A percentile compares a stretch with the other conserved stretches of the same genome.
Evolutionary conservation across 1,140 invertebrate species (phyloP).

Genomic region (Tenebrio molitor): DNA sequence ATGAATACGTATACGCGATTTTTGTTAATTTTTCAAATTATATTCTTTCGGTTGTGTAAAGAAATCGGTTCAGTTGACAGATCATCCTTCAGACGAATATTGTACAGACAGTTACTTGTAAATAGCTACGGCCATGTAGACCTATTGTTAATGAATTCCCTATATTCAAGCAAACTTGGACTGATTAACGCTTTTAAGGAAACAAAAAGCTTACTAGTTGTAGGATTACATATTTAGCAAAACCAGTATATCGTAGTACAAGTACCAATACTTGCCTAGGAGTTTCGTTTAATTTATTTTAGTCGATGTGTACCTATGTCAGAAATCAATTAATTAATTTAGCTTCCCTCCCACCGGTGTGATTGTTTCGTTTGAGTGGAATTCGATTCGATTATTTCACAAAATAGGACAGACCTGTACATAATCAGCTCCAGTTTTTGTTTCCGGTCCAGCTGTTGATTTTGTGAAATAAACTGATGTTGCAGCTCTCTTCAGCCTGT

Average conservation of each 20-base stretch:
- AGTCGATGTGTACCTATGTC: slow-evolving; percentile 34
- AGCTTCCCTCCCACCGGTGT: slow-evolving; percentile 38
- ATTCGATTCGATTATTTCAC: slow-evolving; percentile 39
- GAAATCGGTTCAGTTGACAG: slow-evolving; percentile 19
- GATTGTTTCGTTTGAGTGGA: slow-evolving; percentile 38
- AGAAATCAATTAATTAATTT: slow-evolving; percentile 38
- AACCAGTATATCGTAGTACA: slow-evolving; percentile 55
- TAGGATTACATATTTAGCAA: slow-evolving; percentile 41
- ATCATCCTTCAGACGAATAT: slow-evolving; percentile 47
- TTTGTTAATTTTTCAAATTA: slow-evolving; percentile 46
- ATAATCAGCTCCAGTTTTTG: too few species aligned
- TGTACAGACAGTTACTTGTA: slow-evolving; percentile 57
- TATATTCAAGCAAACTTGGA: slow-evolving; percentile 57
- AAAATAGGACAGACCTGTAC: slow-evolving; percentile 43
- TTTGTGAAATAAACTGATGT: slow-evolving; percentile 49
- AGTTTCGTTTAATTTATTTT: slow-evolving; percentile 47
- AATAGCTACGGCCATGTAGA: slow-evolving; percentile 54
- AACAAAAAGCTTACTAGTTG: slow-evolving; percentile 52
- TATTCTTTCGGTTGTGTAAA: slow-evolving; percentile 38
- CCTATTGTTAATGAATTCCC: slow-evolving; percentile 51
- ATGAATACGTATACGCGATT: slow-evolving; percentile 62
- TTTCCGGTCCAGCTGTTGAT: too few species aligned
- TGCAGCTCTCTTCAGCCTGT: slow-evolving; percentile 63
- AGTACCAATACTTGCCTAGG: slow-evolving; percentile 51
- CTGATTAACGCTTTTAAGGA: slow-evolving; percentile 58